Base-by-base conservation (phyloP, 2,888 invertebrate genomes). In the Lymantria monacha region DNA sequence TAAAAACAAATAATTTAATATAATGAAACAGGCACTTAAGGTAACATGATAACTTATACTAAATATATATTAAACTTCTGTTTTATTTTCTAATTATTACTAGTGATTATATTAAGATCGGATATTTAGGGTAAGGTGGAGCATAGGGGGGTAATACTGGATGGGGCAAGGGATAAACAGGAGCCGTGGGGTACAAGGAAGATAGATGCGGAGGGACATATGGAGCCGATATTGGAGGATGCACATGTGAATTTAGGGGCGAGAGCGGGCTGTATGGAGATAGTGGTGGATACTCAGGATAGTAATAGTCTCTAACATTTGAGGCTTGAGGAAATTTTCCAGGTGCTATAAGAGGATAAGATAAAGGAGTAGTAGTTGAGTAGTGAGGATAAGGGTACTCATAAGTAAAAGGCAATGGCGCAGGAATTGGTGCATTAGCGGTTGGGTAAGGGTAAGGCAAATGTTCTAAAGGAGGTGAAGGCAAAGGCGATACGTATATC, bases 401-500 rank as follows among this genome's bases (percentile, higher is more conserved):
- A 33, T 61, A 63, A 22, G 41, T 42, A 42, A 53, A 60, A 7
- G 56, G 45, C 51, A 42, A 49, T 9, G 54, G 33, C 7, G 7
- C 44, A 15, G 57, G 46, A 3, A 47, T 36, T 9, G 49, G 41
- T 9, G 59, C 12, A 3, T 22, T n/a, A 3, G 54, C n/a, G 30
- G 48, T 46, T 8, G 59, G 37, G 36, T 44, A 48, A n/a, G 58
- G 10, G 46, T 64, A 53, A 9, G 38, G 30, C 0, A 40, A 10
- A 11, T 43, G 11, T 45, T 62, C 67, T n/a, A 51, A 45, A 0
- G 54, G 52, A 3, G 60, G 13, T 1, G 13, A 11, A 0, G 71
- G 48, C 2, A 43, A n/a, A 9, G 74, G 54, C 22, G 82, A 65
- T 33, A 78, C 69, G 53, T 80, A 87, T 42, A 84, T 57, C 0